phyloP scores from a whole-genome alignment of 2,888 invertebrate species.

The Gortyna flavago region DNA sequence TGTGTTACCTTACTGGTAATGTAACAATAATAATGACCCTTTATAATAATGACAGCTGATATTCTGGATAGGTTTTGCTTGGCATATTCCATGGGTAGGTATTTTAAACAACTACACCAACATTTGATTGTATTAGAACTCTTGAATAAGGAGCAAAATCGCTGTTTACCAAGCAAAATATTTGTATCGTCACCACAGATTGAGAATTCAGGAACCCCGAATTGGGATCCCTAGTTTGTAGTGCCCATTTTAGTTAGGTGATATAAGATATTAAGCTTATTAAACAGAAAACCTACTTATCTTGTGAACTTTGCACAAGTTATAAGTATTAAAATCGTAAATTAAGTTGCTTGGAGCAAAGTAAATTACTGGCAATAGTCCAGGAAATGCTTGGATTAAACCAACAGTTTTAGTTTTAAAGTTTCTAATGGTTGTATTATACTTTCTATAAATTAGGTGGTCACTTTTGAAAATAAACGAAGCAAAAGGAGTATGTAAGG shows the following conservation, averaged over 20 bases:
- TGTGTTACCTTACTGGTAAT: too few relatives aligned
- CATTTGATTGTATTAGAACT: not conserved
- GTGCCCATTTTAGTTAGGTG: not conserved
- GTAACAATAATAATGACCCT: too few relatives aligned
- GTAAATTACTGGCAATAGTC: conserved; percentile 29
- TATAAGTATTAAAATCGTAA: conserved; percentile 35
- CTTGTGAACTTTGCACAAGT: not conserved
- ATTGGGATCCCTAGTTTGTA: not conserved
- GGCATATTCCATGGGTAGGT: too few relatives aligned
- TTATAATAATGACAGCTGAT: too few relatives aligned
- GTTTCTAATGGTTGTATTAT: conserved; percentile 27
- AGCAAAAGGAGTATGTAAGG: too few relatives aligned
- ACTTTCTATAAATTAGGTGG: too few relatives aligned
- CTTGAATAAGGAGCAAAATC: not conserved
- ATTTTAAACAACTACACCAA: too few relatives aligned
- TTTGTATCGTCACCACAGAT: not conserved
- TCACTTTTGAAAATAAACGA: too few relatives aligned
- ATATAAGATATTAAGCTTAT: too few relatives aligned
- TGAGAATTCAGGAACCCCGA: not conserved
- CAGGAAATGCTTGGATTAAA: conserved; percentile 30
- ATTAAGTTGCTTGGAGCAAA: conserved; percentile 27
- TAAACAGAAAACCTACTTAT: not conserved
- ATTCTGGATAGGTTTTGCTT: too few relatives aligned
- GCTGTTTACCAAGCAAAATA: not conserved
- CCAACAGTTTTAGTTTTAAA: conserved; percentile 15